These are phyloP conservation scores for Chymomyza costata DNA, from an alignment of 1,140 invertebrate genomes.

Conservation along the genomic window DNA sequence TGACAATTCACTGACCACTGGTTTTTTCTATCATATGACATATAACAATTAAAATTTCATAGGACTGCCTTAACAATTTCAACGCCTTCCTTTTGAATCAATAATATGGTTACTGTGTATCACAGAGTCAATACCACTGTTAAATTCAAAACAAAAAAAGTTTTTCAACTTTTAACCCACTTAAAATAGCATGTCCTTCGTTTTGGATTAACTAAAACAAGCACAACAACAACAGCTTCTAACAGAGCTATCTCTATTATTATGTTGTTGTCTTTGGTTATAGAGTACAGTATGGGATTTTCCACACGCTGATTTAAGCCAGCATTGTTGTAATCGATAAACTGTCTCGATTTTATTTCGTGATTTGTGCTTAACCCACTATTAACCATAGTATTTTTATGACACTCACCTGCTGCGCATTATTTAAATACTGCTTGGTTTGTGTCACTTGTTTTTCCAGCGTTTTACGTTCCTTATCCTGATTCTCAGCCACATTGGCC, in stretches of 20 bases:
- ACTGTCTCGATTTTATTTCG: not conserved
- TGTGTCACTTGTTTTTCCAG: constrained; percentile 78
- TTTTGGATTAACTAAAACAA: constrained; percentile 53
- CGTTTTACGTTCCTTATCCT: constrained; percentile 77
- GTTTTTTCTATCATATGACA: no score
- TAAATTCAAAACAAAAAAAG: constrained; percentile 20
- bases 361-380: not conserved
- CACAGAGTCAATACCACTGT: constrained; percentile 14
- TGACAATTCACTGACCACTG: no score
- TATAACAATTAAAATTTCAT: constrained; percentile 33
- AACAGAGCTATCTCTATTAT: constrained; percentile 8
- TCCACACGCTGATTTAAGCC: constrained; percentile 45
- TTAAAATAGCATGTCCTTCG: constrained; percentile 72
- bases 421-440: constrained; percentile 79
- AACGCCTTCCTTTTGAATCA: constrained; percentile 45
- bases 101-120: constrained; percentile 39
- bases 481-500: constrained; percentile 84
- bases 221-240: constrained; percentile 10
- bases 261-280: constrained; percentile 13
- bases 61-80: constrained; percentile 5
- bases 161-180: constrained; percentile 72
- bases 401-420: constrained; percentile 80
- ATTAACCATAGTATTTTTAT: constrained; percentile 10
- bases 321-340: constrained; percentile 48
- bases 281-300: constrained; percentile 45